These are phyloP conservation scores for Globodera ellingtonae DNA, from an alignment of 1,140 invertebrate species.

Conservation along the genomic window DNA sequence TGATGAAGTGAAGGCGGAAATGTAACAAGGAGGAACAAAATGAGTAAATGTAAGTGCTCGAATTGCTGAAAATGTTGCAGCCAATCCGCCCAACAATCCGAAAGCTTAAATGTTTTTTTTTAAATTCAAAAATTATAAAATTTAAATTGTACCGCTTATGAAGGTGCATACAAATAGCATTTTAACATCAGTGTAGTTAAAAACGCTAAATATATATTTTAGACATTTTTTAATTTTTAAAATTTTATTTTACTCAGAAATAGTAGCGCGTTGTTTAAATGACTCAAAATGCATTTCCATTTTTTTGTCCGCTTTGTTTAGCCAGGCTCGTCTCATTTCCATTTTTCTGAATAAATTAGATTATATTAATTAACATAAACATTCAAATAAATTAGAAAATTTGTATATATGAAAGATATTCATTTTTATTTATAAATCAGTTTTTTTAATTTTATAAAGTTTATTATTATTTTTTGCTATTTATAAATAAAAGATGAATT, in stretches of 20 bases:
- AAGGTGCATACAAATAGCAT: slow-evolving; percentile 19
- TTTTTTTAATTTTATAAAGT: neutral
- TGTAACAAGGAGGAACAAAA: slow-evolving; percentile 59
- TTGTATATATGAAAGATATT: too few relatives aligned
- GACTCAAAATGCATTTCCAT: neutral
- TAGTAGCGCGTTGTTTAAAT: neutral
- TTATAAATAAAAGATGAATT: too few relatives aligned
- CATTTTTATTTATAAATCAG: neutral
- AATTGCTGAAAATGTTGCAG: slow-evolving; percentile 63
- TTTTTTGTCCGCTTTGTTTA: neutral
- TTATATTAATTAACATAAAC: neutral
- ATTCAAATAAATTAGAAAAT: too few relatives aligned
- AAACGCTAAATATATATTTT: slow-evolving; percentile 23
- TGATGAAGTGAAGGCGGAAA: slow-evolving; percentile 44
- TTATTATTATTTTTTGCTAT: neutral
- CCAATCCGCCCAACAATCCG: slow-evolving; percentile 56
- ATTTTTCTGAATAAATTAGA: neutral
- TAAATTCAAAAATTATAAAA: slow-evolving; percentile 17
- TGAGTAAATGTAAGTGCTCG: slow-evolving; percentile 53
- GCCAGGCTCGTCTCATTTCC: neutral
- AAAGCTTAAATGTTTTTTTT: neutral
- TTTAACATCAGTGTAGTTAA: slow-evolving; percentile 3
- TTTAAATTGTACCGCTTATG: slow-evolving; percentile 18
- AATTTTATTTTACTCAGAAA: slow-evolving; percentile 3
- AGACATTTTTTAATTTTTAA: neutral